A percentile compares a stretch with the other conserved stretches of the same genome.
These are phyloP conservation scores for Ciconia maguari DNA, from an alignment of 2,113 vertebrate species.

Conservation along the genomic window DNA sequence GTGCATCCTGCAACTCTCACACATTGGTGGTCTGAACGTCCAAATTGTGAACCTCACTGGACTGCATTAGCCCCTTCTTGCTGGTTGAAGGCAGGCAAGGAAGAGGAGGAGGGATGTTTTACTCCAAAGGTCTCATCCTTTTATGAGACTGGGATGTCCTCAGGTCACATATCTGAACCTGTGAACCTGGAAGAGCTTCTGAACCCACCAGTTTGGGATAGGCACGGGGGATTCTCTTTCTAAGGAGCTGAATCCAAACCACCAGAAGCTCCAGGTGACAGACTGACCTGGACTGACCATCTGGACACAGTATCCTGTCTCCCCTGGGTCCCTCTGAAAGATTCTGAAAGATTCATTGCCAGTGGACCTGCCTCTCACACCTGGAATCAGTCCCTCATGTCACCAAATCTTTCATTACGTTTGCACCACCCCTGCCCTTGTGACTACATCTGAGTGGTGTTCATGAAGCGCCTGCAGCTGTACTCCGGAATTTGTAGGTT, in stretches of 20 bases:
- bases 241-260: not conserved
- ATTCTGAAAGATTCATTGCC: not conserved
- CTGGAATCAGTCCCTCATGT: not conserved
- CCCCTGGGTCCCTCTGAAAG: no score
- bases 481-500: not conserved
- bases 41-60: not conserved
- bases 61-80: not conserved
- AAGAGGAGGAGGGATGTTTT: not conserved
- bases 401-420: fast-evolving
- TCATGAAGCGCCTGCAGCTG: not conserved
- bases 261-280: no score
- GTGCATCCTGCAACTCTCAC: not conserved
- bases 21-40: fast-evolving
- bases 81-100: not conserved
- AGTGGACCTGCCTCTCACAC: not conserved
- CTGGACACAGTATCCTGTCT: not conserved
- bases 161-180: not conserved
- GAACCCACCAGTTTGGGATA: fast-evolving
- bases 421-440: not conserved
- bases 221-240: not conserved
- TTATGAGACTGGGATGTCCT: not conserved
- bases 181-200: not conserved
- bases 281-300: not conserved
- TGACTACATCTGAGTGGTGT: fast-evolving
- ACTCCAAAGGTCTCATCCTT: not conserved